These are phyloP conservation scores for Hoplostethus mediterraneus DNA, from an alignment of 2,797 vertebrate genomes.

Conservation along the genomic window DNA sequence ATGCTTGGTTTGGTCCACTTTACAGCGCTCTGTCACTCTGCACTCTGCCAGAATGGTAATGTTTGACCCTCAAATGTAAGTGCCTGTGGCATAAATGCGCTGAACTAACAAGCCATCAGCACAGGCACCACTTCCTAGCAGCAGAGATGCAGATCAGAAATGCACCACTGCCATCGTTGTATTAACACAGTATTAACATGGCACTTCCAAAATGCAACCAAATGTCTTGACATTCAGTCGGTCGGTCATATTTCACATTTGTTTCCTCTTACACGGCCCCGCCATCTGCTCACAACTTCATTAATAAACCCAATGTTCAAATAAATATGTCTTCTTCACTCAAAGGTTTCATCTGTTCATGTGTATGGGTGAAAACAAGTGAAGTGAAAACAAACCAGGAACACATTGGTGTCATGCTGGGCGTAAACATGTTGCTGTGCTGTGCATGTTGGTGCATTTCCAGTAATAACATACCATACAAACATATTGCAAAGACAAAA, in stretches of 20 bases:
- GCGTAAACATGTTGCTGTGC: not conserved
- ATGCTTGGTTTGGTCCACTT: constrained; percentile 52
- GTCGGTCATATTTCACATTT: constrained; percentile 21
- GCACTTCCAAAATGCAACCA: constrained; percentile 2
- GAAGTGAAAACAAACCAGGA: constrained; percentile 22
- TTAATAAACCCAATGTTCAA: constrained; percentile 25
- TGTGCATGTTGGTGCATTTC: not conserved
- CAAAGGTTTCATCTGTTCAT: constrained; percentile 4
- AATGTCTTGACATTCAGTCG: constrained; percentile 7
- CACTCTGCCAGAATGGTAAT: constrained; percentile 29
- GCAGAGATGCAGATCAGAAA: constrained; percentile 13
- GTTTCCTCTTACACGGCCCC: constrained; percentile 26
- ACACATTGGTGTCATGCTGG: constrained; percentile 10
- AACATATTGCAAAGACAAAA: not conserved
- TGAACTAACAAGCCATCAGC: constrained; percentile 11
- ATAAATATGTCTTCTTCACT: constrained; percentile 36
- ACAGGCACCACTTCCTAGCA: not conserved
- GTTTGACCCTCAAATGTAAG: constrained; percentile 37
- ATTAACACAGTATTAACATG: constrained; percentile 14
- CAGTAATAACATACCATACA: not conserved
- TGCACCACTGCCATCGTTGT: constrained; percentile 3
- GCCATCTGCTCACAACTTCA: constrained; percentile 9
- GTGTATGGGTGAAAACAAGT: constrained; percentile 16
- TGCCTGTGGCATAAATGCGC: constrained; percentile 27
- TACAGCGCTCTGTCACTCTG: constrained; percentile 43